Percentiles rank a stretch among this genome's conserved stretches.
phyloP scores from a whole-genome alignment of 2,797 vertebrate species.

The Sebastes aleutianus region DNA sequence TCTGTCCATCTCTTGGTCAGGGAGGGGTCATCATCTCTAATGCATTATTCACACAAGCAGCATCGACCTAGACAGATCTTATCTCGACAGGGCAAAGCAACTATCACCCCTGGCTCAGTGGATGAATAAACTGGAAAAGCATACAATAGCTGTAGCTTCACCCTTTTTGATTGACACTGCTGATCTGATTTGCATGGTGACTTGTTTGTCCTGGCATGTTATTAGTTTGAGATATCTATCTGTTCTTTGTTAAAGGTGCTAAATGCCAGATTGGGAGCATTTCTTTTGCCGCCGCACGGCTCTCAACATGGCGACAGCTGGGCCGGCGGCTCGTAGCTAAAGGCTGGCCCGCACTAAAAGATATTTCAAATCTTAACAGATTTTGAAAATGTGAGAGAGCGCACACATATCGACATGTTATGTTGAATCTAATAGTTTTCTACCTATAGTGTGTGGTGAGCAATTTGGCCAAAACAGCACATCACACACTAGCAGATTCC shows the following conservation, averaged over 20 bases:
- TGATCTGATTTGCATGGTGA: slow-evolving; percentile 15
- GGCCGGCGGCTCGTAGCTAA: neutral
- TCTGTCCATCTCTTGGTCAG: slow-evolving; percentile 72
- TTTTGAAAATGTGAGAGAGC: too few species aligned
- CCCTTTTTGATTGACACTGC: slow-evolving; percentile 34
- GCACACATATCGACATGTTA: too few species aligned
- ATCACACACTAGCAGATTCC: too few species aligned
- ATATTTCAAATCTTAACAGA: too few species aligned
- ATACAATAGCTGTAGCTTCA: slow-evolving; percentile 19
- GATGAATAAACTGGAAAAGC: slow-evolving; percentile 42
- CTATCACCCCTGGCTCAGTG: slow-evolving; percentile 45
- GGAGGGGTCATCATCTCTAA: slow-evolving; percentile 69
- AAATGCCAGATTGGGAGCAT: neutral
- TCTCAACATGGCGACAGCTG: neutral
- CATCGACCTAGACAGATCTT: slow-evolving; percentile 64
- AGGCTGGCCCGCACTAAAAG: neutral
- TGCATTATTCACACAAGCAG: slow-evolving; percentile 73
- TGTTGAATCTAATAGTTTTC: too few species aligned
- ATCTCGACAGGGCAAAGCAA: slow-evolving; percentile 59
- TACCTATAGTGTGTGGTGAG: too few species aligned
- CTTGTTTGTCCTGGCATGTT: neutral
- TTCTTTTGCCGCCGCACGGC: neutral
- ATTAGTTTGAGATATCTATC: neutral
- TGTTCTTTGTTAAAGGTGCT: neutral
- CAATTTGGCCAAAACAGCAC: too few species aligned